Base-by-base conservation (phyloP, 2,888 invertebrate genomes). In the Megalurothrips usitatus region DNA sequence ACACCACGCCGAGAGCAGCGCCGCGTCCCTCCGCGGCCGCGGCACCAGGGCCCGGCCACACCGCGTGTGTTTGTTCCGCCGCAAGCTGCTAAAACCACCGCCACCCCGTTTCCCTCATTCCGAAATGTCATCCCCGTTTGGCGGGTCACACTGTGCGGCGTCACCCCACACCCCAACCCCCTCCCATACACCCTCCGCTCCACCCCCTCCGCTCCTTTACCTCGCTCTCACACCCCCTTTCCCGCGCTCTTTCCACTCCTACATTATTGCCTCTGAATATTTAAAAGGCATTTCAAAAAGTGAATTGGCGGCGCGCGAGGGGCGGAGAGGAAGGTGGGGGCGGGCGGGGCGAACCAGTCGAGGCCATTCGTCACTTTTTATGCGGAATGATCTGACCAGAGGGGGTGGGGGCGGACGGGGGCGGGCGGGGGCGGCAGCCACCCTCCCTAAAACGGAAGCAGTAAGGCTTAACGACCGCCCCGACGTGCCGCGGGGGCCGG, bases 1-100 rank as follows among this genome's bases (percentile, higher is more conserved):
- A n/a, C n/a, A n/a, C n/a, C n/a, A n/a, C n/a, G n/a, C n/a, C n/a
- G n/a, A n/a, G n/a, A n/a, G n/a, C n/a, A n/a, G 68, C 49, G 49
- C 49, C 49, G 49, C 49, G 68, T 11, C 52, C 14, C 52, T 17
- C 11, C 52, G 11, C 52, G 14, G 14, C 49, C 49, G n/a, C n/a
- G n/a, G n/a, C n/a, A n/a, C n/a, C n/a, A n/a, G n/a, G 3, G 17
- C 52, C 52, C 52, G 1, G 14, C 52, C 52, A 14, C 52, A 17
- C 52, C 8, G 52, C 8, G 52, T 17, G n/a, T n/a, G n/a, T n/a
- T n/a, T n/a, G n/a, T n/a, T n/a, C n/a, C n/a, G n/a, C n/a, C n/a
- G n/a, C n/a, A n/a, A 68, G 63, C 43, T 80, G 58, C 43, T 80
- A 43, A 80, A 80, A 80, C 68, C 68, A 80, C 58, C 58, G 58